Evolutionary conservation across 92 coral and sea anemone genomes (phyloP), one percentile per base, ranked within the genome.

Genomic region (Epizoanthus rinbou): DNA sequence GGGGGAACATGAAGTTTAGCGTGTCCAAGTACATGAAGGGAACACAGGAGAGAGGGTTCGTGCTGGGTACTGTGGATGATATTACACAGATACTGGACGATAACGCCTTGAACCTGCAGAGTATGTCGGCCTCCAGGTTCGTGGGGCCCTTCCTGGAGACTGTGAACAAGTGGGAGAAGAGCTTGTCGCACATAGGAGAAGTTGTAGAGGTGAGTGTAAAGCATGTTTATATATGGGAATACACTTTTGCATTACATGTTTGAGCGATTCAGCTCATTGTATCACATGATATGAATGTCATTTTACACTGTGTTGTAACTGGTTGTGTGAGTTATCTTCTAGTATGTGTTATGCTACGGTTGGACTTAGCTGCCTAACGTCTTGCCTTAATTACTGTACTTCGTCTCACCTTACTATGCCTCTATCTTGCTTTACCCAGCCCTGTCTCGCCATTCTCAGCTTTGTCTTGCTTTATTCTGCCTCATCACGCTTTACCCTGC

Each of bases 111-210:
- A 97, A 94, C 67, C 85, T 97, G 66, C 99, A 97, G 81, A 97
- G 99, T 58, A 97, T 97, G 99, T 97, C 99, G 0, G 99, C 99
- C 1, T 97, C 99, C 28, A 87, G 99, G 80, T 97, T 97, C 54
- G 99, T 97, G n/a, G 99, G 99, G n/a, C 99, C 99, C 3, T 97
- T 97, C 86, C 74, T 97, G 80, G 99, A 97, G 82, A 94, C 98
- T 18, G 99, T 97, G 16, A 94, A 97, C 92, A 97, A 97, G 74
- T 97, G 99, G 99, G 99, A 97, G 92, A 97, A 94, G 79, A 97
- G 99, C 67, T 85, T 97, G 84, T 97, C 99, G 9, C 99, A 97
- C 80, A 97, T 97, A 43, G 99, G 93, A 47, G 99, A 97, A 47
- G 99, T 97, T 58, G 99, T 97, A 0, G 99, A 97, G 99, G 98